Evolutionary conservation across 1,140 invertebrate genomes (phyloP).

Genomic region (Drosophila dunni): DNA sequence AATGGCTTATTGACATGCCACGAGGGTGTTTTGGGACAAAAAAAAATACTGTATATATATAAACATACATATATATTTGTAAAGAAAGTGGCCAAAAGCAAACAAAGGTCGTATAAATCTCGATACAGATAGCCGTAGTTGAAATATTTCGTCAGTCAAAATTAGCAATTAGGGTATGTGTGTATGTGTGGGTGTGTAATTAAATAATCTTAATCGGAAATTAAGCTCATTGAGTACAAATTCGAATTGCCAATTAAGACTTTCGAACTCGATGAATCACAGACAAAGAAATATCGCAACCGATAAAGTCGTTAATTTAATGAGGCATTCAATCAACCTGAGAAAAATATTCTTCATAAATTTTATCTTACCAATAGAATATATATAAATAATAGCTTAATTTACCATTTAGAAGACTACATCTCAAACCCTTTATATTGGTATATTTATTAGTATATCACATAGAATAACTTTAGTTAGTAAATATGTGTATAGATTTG

Average conservation of each 20-base stretch:
- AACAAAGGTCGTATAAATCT: constrained; percentile 51
- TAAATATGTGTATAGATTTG: too few species aligned
- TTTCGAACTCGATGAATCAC: constrained; percentile 30
- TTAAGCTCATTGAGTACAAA: constrained; percentile 49
- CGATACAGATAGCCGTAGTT: constrained; percentile 2
- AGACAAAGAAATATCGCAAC: background rate
- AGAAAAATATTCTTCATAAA: background rate
- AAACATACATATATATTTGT: too few species aligned
- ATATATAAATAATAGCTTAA: background rate
- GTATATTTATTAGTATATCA: too few species aligned
- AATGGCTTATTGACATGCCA: constrained; percentile 79
- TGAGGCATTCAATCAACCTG: background rate
- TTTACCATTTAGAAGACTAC: background rate
- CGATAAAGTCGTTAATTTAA: constrained; percentile 6
- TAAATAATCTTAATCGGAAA: constrained; percentile 49
- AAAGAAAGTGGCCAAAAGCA: background rate
- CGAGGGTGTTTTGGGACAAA: background rate
- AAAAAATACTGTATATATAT: background rate
- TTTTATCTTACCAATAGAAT: background rate
- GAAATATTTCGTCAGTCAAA: constrained; percentile 22
- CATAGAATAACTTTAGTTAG: too few species aligned
- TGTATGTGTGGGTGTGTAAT: constrained; percentile 8
- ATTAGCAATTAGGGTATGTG: constrained; percentile 25
- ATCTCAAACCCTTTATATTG: background rate
- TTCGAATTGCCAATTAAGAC: constrained; percentile 39